Evolutionary conservation across 2,888 invertebrate genomes (phyloP).

Genomic region (Eilema griseolum): DNA sequence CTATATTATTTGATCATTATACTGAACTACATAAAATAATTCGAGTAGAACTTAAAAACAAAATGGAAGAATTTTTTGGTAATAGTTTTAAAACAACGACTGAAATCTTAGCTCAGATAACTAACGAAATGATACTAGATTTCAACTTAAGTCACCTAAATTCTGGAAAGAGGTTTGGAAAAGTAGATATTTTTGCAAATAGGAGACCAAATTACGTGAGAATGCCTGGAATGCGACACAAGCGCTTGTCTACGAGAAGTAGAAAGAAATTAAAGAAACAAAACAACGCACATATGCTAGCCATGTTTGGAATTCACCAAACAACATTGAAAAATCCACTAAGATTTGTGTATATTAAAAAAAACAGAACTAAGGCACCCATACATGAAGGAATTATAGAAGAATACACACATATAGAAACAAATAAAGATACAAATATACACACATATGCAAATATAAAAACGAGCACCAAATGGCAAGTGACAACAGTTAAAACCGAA

Average conservation of each 20-base stretch:
- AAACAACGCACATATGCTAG: background rate
- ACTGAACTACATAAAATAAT: background rate
- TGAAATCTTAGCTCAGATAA: constrained; percentile 1
- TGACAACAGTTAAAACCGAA: background rate
- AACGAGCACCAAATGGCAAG: background rate
- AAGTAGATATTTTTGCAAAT: background rate
- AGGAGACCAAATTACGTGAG: background rate
- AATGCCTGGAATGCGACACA: background rate
- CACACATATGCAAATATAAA: background rate
- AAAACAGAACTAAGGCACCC: background rate
- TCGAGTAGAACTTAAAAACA: background rate
- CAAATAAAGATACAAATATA: background rate
- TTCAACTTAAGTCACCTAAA: background rate
- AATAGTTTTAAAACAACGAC: background rate
- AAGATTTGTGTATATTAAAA: background rate
- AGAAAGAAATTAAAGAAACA: background rate
- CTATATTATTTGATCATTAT: constrained; percentile 12
- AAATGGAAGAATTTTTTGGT: background rate
- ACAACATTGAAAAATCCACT: background rate
- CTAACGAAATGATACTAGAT: constrained; percentile 11
- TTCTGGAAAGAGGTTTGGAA: background rate
- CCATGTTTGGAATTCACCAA: no score
- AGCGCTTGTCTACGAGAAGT: background rate
- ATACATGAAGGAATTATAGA: background rate
- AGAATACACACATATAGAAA: background rate